phyloP scores from a whole-genome alignment of 2,113 vertebrate species.

The Carettochelys insculpta region DNA sequence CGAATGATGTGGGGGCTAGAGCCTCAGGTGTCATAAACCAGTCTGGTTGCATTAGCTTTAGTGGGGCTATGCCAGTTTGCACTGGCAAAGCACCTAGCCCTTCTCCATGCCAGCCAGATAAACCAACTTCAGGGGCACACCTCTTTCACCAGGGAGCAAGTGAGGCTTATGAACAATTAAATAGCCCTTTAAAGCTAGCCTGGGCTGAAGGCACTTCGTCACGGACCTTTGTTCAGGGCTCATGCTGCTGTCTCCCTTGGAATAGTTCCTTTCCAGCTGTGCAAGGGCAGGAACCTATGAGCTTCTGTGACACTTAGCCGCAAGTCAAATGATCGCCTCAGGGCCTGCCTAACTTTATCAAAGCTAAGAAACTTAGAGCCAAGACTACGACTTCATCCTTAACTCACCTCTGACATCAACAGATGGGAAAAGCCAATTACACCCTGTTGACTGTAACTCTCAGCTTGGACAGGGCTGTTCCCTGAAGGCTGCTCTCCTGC shows the following conservation, averaged over 20 bases:
- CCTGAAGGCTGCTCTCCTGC: neutral
- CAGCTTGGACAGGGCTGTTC: neutral
- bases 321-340: slow-evolving; percentile 20
- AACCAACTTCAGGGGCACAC: too few relatives aligned
- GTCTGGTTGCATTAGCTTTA: neutral
- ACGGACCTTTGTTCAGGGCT: neutral
- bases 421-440: neutral
- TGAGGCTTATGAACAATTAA: neutral
- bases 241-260: neutral
- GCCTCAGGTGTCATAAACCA: neutral
- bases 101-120: accelerated
- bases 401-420: neutral
- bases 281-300: neutral
- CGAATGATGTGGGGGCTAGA: too few relatives aligned
- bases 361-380: neutral
- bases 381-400: neutral
- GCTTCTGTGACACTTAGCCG: too few relatives aligned
- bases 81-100: accelerated
- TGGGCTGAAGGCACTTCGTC: accelerated
- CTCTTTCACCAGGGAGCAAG: too few relatives aligned
- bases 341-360: neutral
- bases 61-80: accelerated
- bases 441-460: neutral
- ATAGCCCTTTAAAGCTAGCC: neutral
- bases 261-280: neutral